Evolutionary conservation across 2,888 invertebrate genomes (phyloP).

Genomic region (Brachypalpus laphriformis): DNA sequence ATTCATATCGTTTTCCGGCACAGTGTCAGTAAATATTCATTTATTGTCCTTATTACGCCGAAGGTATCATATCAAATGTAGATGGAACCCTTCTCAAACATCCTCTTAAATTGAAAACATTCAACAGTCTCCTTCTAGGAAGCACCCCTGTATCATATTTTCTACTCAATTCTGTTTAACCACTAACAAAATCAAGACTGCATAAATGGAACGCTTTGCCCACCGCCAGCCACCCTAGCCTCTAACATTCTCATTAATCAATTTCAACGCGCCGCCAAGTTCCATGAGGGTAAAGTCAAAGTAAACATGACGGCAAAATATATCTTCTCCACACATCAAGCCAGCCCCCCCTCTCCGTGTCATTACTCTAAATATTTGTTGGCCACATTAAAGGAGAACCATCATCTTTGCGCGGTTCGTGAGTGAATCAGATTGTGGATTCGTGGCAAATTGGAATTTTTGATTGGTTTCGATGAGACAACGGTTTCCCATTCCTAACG

Average conservation of each 20-base stretch:
- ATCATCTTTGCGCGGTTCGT: background rate
- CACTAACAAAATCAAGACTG: background rate
- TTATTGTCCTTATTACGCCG: background rate
- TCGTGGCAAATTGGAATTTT: slow-evolving; percentile 34
- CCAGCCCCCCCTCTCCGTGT: background rate
- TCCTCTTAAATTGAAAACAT: no score
- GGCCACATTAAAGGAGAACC: slow-evolving; percentile 35
- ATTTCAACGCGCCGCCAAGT: slow-evolving; percentile 28
- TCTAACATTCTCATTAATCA: slow-evolving; percentile 38
- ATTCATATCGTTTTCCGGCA: background rate
- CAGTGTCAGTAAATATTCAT: background rate
- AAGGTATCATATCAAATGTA: background rate
- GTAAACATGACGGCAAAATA: slow-evolving; percentile 22
- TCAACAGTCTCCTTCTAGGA: background rate
- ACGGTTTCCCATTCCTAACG: no score
- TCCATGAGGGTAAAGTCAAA: slow-evolving; percentile 17
- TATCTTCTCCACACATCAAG: background rate
- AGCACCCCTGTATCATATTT: background rate
- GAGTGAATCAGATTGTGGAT: slow-evolving; percentile 11
- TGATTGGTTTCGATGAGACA: slow-evolving; percentile 21
- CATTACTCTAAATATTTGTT: slow-evolving; percentile 29
- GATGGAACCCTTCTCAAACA: background rate
- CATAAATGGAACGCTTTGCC: background rate
- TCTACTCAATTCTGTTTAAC: background rate
- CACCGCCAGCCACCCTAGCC: background rate